A percentile compares a stretch with the other conserved stretches of the same genome.
These are phyloP conservation scores for Falco naumanni DNA, from an alignment of 2,797 vertebrate genomes.

Conservation along the genomic window DNA sequence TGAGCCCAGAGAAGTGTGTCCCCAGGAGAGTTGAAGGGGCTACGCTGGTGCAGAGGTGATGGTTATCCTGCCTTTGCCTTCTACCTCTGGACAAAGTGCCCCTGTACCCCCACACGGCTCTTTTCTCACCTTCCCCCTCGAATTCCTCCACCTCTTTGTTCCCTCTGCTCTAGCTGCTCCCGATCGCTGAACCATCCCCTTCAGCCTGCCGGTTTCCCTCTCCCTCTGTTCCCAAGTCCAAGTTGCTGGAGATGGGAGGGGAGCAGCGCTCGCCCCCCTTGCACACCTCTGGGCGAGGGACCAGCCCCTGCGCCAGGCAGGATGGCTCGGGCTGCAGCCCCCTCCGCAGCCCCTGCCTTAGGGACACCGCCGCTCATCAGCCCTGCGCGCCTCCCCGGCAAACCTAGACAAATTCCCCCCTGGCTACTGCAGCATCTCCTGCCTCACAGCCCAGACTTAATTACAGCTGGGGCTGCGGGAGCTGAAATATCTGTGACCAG, in stretches of 20 bases:
- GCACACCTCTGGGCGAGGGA: not conserved
- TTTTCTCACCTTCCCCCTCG: not conserved
- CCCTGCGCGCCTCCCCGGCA: not conserved
- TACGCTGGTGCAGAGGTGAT: not conserved
- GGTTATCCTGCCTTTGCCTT: not conserved
- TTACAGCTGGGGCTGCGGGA: conserved; percentile 49
- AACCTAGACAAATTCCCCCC: not conserved
- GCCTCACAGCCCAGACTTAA: conserved; percentile 34
- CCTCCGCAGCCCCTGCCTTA: not conserved
- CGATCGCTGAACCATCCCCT: not conserved
- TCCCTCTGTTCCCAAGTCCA: not conserved
- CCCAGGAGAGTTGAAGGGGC: not conserved
- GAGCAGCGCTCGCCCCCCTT: not conserved
- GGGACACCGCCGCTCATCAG: not conserved
- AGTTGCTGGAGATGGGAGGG: not conserved
- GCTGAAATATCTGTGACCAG: conserved; percentile 15
- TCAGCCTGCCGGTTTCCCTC: not conserved
- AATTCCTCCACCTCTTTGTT: not conserved
- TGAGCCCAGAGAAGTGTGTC: not conserved
- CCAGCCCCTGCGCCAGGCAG: not conserved
- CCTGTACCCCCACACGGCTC: fast-evolving
- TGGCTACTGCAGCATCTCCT: not conserved
- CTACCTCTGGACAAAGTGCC: not conserved
- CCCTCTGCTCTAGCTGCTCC: not conserved
- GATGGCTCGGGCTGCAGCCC: not conserved